These are phyloP conservation scores for Benitochromis conjunctus DNA, from an alignment of 2,113 vertebrate species.

Conservation along the genomic window DNA sequence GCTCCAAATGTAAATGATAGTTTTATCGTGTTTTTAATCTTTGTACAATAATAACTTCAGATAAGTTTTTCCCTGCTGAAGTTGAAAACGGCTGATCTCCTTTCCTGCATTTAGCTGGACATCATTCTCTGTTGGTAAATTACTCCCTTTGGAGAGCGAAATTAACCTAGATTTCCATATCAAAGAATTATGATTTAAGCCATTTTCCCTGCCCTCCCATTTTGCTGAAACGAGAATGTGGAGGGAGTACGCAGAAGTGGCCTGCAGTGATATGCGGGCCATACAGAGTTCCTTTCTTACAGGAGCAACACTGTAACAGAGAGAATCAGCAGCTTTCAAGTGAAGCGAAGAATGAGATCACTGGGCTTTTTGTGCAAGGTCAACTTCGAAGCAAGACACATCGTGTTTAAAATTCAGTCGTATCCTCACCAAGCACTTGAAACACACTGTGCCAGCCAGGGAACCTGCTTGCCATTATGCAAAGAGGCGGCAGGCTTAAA, in stretches of 20 bases:
- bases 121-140: conserved; percentile 82
- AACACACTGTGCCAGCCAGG: conserved; percentile 59
- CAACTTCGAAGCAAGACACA: conserved; percentile 63
- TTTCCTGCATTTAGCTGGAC: conserved; percentile 68
- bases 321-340: conserved; percentile 74
- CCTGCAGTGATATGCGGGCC: conserved; percentile 73
- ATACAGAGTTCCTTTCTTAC: conserved; percentile 66
- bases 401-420: conserved; percentile 74
- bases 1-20: conserved; percentile 1
- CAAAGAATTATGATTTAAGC: conserved; percentile 85
- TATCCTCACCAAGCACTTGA: conserved; percentile 57
- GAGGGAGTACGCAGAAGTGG: conserved; percentile 56
- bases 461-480: conserved; percentile 69
- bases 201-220: conserved; percentile 68
- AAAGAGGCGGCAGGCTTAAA: conserved; percentile 66
- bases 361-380: conserved; percentile 74
- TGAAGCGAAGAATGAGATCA: conserved; percentile 77
- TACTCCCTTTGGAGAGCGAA: conserved; percentile 80
- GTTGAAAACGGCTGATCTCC: conserved; percentile 20
- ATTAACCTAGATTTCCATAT: conserved; percentile 81
- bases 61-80: background rate
- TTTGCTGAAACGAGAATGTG: conserved; percentile 70
- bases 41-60: conserved; percentile 27
- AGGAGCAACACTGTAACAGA: conserved; percentile 63
- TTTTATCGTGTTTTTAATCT: conserved; percentile 13